Evolutionary conservation across 2,888 invertebrate species (phyloP).

Genomic region (Pyrrhia umbra): DNA sequence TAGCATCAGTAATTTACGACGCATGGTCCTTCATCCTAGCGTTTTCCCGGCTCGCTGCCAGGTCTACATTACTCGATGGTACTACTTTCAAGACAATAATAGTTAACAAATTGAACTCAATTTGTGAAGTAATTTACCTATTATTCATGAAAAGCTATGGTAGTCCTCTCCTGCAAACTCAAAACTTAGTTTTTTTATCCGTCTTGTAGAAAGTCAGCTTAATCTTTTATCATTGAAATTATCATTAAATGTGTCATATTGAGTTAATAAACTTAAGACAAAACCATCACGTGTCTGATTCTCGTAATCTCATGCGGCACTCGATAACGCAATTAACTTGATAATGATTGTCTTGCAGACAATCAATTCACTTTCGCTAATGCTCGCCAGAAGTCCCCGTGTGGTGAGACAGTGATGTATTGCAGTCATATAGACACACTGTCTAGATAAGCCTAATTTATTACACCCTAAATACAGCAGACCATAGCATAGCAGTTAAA

Average conservation of each 20-base stretch:
- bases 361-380: slow-evolving; percentile 81
- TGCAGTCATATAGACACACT: slow-evolving; percentile 79
- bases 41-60: slow-evolving; percentile 18
- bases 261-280: slow-evolving; percentile 4
- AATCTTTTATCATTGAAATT: too few species aligned
- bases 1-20: slow-evolving; percentile 43
- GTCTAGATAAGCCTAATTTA: slow-evolving; percentile 89
- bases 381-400: slow-evolving; percentile 65
- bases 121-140: slow-evolving; percentile 5
- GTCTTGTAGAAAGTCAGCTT: neutral
- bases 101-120: slow-evolving; percentile 7
- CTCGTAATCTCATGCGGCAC: slow-evolving; percentile 27
- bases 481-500: slow-evolving; percentile 77
- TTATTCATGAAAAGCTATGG: slow-evolving; percentile 14
- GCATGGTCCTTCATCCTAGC: slow-evolving; percentile 11
- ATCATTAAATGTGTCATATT: neutral
- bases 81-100: slow-evolving; percentile 19
- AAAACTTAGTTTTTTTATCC: neutral
- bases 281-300: slow-evolving; percentile 7
- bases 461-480: slow-evolving; percentile 75
- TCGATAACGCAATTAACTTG: slow-evolving; percentile 49
- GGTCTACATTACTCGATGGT: slow-evolving; percentile 20
- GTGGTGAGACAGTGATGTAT: slow-evolving; percentile 85
- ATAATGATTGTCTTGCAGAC: slow-evolving; percentile 63
- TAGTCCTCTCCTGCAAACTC: slow-evolving; percentile 11